Evolutionary conservation across 1,140 invertebrate genomes (phyloP), one percentile per base, ranked within the genome.

Genomic region (Brachionus paranguensis): DNA sequence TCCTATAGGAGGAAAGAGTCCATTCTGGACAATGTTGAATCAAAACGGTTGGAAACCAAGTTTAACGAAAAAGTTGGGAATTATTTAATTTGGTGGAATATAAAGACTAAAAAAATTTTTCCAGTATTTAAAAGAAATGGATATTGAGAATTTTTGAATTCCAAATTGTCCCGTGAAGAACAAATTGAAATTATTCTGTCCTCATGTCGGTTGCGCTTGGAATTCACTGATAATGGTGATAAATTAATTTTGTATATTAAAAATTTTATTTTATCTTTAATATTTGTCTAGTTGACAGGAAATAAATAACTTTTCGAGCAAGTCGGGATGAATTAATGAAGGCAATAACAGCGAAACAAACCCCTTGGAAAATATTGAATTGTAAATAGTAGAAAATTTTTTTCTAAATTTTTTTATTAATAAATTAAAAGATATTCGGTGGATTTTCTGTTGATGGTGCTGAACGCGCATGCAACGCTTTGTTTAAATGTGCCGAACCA

Each of bases 181-280:
- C 85, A 90, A n/a, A 86, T 96, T 0, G 94, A 96, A 86, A 97
- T 95, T 95, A 88, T 97, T n/a, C 86, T 96, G 1, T 93, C n/a
- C 93, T 2, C 92, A 93, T 87, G 95, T n/a, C 95, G 78, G 91
- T 96, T 11, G n/a, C 91, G 93, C 87, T 91, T 95, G 53, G 94
- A 95, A 87, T 95, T 93, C 89, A 91, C 92, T 29, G 94, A 96
- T 87, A 93, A 94, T 89, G 91, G 94, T 94, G 91, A 91, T 90
- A 87, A 29, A 47, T 29, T 47, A 7, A n/a, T 41, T 65, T 83
- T 70, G n/a, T 60, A 33, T 0, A 53, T 45, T 20, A 60, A 43
- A 84, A n/a, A 12, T 74, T 45, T 20, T 72, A 12, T n/a, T 27
- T 65, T 1, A 78, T 12, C 14, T 14, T 60, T 78, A 37, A n/a